A percentile compares a stretch with the other conserved stretches of the same genome.
Conservation (phyloP, 2,113 vertebrate species). For the Nycticebus coucang region DNA sequence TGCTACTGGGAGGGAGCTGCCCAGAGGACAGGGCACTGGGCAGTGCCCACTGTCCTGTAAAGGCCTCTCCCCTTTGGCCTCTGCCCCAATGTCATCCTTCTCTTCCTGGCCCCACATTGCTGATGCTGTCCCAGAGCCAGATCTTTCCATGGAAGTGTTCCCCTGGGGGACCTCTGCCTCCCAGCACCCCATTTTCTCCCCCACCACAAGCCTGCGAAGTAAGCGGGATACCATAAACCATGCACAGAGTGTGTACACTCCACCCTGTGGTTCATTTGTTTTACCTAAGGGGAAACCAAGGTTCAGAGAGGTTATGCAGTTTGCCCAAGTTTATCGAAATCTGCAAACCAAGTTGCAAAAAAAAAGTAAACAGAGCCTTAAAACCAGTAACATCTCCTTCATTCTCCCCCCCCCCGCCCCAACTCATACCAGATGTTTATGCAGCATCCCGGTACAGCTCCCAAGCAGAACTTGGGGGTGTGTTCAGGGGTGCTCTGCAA, state of each 20-base stretch:
- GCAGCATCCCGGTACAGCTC: background rate
- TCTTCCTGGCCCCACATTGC: background rate
- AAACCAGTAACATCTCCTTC: background rate
- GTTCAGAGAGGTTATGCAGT: background rate
- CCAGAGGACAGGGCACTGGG: accelerated
- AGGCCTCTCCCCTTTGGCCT: background rate
- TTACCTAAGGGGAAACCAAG: background rate
- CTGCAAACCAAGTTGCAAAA: background rate
- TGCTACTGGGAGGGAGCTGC: background rate
- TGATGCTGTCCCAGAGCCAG: background rate
- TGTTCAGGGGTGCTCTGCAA: background rate
- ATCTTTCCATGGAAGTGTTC: background rate
- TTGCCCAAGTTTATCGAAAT: background rate
- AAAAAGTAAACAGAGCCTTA: background rate
- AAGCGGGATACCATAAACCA: background rate
- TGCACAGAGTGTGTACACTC: accelerated
- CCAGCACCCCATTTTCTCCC: background rate
- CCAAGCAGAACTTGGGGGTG: background rate
- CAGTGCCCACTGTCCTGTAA: background rate
- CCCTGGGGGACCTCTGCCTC: background rate
- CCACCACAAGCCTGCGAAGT: background rate
- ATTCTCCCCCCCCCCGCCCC: background rate
- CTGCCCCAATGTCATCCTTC: background rate
- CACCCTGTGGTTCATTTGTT: background rate
- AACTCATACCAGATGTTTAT: background rate